Base-by-base conservation (phyloP, 2,113 vertebrate species). In the Pterocles burchelli region DNA sequence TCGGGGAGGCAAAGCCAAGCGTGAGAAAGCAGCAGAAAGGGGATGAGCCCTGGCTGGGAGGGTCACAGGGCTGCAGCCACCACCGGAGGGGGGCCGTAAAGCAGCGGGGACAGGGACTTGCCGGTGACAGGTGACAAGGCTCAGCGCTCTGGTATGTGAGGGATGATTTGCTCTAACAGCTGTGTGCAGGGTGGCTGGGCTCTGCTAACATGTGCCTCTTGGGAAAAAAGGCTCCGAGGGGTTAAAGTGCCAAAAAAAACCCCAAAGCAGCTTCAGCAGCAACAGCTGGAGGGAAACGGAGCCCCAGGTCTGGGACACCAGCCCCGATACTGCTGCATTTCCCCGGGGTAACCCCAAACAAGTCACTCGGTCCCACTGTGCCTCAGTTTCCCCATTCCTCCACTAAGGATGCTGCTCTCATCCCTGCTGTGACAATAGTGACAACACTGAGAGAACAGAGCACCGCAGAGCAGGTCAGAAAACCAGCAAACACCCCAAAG, bases 331-430 rank as follows among this genome's bases (percentile, higher is more conserved):
- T 2, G 67, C 45, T 34, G n/a, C 54, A 57, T 8, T 59, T 54
- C 52, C 46, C 7, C 12, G 5, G 77, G 65, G 31, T 19, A 7
- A 34, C 3, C 31, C 15, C 54, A 12, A 21, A 7, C 34, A 13
- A 33, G 34, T 20, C 38, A 14, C 19, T 29, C 1, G 0, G 3
- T 19, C 52, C 63, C 9, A 3, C 49, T 2, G 19, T 11, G 52
- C 84, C 90, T 91, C 95, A 52, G 88, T 66, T 88, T 70, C 90
- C 87, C 75, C 36, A 2, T 33, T 11, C 34, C 54, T 8, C 5
- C 8, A 0, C 24, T 3, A 24, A 17, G 28, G 33, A 11, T 0
- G 5, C 17, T 8, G 0, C 72, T 28, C 22, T 14, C 22, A 3
- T 13, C 31, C 72, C 85, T 14, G 74, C 46, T 12, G 34, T 3